These are phyloP conservation scores for Pteruthius melanotis DNA, from an alignment of 2,113 vertebrate genomes.

Conservation along the genomic window DNA sequence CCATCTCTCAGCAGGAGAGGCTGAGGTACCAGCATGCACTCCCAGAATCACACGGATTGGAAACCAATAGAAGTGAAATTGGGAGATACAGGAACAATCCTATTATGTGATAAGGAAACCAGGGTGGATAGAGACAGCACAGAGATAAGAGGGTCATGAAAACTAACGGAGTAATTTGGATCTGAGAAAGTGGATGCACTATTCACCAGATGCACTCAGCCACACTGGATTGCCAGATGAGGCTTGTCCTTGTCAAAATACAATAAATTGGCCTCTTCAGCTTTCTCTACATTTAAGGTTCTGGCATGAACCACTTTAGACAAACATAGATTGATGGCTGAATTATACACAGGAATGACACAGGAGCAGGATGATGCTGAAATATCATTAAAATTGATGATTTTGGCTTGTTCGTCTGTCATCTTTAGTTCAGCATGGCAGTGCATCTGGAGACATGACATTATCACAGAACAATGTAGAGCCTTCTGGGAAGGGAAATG, in stretches of 20 bases:
- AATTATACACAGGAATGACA: conserved; percentile 1
- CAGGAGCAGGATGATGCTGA: not conserved
- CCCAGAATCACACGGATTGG: not conserved
- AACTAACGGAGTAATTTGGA: conserved; percentile 8
- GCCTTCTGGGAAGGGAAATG: not conserved
- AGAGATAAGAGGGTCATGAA: not conserved
- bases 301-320: not conserved
- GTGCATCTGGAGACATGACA: not conserved
- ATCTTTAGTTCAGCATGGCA: not conserved
- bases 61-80: not conserved
- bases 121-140: not conserved
- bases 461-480: not conserved
- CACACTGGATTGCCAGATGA: not conserved
- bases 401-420: conserved; percentile 6
- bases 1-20: not conserved
- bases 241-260: conserved; percentile 34
- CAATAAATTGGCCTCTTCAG: conserved; percentile 18
- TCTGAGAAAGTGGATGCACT: not conserved
- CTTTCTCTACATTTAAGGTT: not conserved
- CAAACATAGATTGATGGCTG: conserved; percentile 28
- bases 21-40: not conserved
- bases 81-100: not conserved
- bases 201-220: conserved; percentile 1
- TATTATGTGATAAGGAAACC: conserved; percentile 27
- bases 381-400: conserved; percentile 47